These are phyloP conservation scores for Rhorus exstirpatorius DNA, from an alignment of 2,888 invertebrate genomes.

Conservation along the genomic window DNA sequence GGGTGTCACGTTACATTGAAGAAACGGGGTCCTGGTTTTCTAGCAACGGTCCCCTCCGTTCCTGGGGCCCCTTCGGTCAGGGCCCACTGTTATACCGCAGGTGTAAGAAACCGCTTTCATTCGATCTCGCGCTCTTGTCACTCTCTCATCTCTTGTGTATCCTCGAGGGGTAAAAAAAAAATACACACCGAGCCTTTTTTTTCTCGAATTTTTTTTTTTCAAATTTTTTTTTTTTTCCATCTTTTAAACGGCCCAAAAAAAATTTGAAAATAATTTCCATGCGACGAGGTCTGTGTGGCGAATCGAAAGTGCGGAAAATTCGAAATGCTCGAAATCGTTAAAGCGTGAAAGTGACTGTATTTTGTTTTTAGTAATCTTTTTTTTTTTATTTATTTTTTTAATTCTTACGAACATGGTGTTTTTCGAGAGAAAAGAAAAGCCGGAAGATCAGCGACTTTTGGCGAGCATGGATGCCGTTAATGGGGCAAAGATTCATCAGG, in stretches of 20 bases:
- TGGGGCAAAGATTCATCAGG: conserved; percentile 80
- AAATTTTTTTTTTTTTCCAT: neutral
- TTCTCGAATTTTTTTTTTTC: neutral
- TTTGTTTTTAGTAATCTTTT: conserved; percentile 1
- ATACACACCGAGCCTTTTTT: neutral
- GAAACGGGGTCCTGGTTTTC: conserved; percentile 46
- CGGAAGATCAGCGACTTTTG: conserved; percentile 82
- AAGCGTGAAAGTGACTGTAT: conserved; percentile 15
- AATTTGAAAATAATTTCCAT: neutral
- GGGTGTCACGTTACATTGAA: conserved; percentile 61
- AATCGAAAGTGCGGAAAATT: neutral
- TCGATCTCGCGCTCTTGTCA: conserved; percentile 63
- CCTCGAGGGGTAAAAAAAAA: neutral
- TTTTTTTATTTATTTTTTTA: conserved; percentile 10
- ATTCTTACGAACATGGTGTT: conserved; percentile 78
- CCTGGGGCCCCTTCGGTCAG: conserved; percentile 62
- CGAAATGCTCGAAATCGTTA: neutral
- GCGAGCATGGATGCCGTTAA: conserved; percentile 83
- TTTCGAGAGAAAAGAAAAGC: conserved; percentile 82
- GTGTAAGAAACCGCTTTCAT: conserved; percentile 75
- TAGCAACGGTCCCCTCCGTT: conserved; percentile 65
- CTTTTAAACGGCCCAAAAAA: neutral
- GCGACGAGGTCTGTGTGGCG: neutral
- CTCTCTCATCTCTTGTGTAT: conserved; percentile 43
- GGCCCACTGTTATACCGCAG: conserved; percentile 61